Base-by-base conservation (phyloP, 2,888 invertebrate genomes). In the Orthosia gothica region DNA sequence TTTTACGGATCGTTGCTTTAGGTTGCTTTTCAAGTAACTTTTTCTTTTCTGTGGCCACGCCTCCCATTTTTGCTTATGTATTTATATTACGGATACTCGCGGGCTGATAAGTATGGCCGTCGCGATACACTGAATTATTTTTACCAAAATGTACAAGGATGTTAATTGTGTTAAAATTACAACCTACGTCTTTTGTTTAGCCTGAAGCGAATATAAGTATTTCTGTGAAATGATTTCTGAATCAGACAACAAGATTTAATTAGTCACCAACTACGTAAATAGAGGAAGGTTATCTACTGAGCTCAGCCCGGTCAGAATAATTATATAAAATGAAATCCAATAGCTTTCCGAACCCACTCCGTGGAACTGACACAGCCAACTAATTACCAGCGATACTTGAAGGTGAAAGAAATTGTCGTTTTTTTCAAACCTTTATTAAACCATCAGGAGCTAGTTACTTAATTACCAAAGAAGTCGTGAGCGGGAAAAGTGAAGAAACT, bases 1-100 rank as follows among this genome's bases (percentile, higher is more conserved):
- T 92, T 92, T 92, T 88, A 89, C 89, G 91, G 89, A 87, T 91
- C 90, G 90, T 87, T 92, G 91, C 87, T 82, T 81, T 84, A 76
- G 86, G 84, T 87, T n/a, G n/a, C 87, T 80, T 90, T 90, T 80
- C 81, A 76, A 84, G 87, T 81, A 86, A 86, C 88, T 87, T 86
- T 87, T 88, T 86, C 79, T 69, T 89, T 85, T 89, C 78, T 83
- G 83, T 75, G 80, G 54, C 74, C 58, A 57, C 65, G 64, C 72
- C 61, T 82, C 55, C 58, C 71, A 45, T 81, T 78, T 84, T 79
- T 76, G 65, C 64, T 63, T 68, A 69, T 69, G 71, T 72, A 68
- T 85, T 84, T 81, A 83, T 86, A 76, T 73, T 65, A 77, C 64
- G 61, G 78, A 69, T 67, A 62, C 76, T 65, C 65, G 50, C 40